These are phyloP conservation scores for Phrynocephalus vlangalii DNA, from an alignment of 2,797 vertebrate genomes.

Conservation along the genomic window DNA sequence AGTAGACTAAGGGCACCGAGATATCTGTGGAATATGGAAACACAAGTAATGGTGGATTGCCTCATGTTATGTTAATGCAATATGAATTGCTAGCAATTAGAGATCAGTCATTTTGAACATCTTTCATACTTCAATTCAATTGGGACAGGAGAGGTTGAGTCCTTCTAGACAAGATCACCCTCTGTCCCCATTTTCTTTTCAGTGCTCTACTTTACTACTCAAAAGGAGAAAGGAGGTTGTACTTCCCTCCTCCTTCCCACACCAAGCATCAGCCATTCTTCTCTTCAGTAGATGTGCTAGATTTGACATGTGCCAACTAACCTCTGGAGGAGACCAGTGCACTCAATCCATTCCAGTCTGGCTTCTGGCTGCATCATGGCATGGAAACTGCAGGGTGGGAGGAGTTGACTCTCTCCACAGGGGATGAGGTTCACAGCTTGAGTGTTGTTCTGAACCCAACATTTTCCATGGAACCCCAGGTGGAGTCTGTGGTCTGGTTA, in stretches of 20 bases:
- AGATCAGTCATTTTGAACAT: constrained; percentile 13
- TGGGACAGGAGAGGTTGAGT: not conserved
- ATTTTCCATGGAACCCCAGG: no score
- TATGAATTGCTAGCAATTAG: constrained; percentile 3
- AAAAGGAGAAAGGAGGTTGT: not conserved
- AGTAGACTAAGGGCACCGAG: not conserved
- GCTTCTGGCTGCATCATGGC: no score
- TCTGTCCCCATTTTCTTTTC: not conserved
- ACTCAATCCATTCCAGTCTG: no score
- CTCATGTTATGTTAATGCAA: constrained; percentile 1
- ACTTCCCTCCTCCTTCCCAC: not conserved
- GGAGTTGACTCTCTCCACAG: no score
- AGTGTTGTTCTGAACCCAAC: no score
- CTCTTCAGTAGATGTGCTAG: not conserved
- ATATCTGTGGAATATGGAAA: not conserved
- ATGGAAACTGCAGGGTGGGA: no score
- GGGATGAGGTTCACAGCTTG: no score
- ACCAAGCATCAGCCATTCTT: not conserved
- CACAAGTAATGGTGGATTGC: not conserved
- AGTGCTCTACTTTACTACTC: not conserved
- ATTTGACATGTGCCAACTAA: not conserved
- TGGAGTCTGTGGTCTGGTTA: no score
- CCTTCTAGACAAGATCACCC: not conserved
- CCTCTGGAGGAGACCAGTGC: no score
- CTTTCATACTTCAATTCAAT: not conserved